Evolutionary conservation across 2,113 vertebrate species (phyloP), one percentile per base, ranked within the genome.

Genomic region (Zosterops pallidus): DNA sequence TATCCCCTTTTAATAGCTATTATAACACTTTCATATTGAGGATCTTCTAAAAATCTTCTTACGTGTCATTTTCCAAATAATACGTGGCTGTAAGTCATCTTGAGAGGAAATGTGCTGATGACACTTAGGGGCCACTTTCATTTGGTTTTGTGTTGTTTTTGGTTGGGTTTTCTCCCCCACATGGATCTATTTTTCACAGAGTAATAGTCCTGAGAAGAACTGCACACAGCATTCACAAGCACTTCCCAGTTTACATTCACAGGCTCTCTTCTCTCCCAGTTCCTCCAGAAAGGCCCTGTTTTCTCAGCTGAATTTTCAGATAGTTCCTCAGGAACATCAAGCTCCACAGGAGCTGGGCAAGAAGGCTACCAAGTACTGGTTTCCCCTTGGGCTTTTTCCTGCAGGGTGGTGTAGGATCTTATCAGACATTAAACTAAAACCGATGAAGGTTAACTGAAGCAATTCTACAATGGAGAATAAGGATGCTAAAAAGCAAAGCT

Each of bases 11-110:
- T 37, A 70, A 57, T n/a, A 86, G 28, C 11, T 55, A 37, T n/a
- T 78, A 28, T 35, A 81, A 59, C 33, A 59, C 13, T 67, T 77
- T 5, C 25, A n/a, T 56, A 59, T 2, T 46, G 13, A 57, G 39
- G 4, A 4, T 1, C 0, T 7, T 25, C 56, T 63, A 35, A 11
- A 0, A 20, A 59, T 62, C 9, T 42, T 84, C 15, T 44, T 46
- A 31, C 49, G 56, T 65, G 28, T n/a, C 25, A 46, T 26, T 70
- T 77, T 31, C 14, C 23, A 93, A 60, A 25, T 53, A 71, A 79
- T 20, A 79, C 5, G 60, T 10, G 2, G 4, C 24, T 89, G 0
- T 26, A 63, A 64, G 71, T 33, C 25, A 88, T 12, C 31, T 42
- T 37, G 31, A 88, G 23, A 80, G 5, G 18, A 76, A 64, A 83